phyloP scores from a whole-genome alignment of 2,113 vertebrate genomes.

The Eupsittula cactorum region DNA sequence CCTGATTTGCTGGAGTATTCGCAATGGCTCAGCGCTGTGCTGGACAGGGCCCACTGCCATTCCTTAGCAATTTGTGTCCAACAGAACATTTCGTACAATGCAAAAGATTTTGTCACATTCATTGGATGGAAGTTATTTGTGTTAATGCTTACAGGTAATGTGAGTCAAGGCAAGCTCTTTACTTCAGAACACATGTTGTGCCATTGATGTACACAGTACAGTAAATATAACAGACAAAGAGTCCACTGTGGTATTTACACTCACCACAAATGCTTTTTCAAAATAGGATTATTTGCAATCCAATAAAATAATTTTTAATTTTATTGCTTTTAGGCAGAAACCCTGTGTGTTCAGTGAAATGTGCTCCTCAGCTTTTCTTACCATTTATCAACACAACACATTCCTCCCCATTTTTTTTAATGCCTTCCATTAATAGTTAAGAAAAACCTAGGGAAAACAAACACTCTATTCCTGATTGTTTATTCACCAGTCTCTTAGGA shows the following conservation, averaged over 20 bases:
- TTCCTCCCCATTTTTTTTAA: conserved; percentile 45
- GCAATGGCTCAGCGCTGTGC: not conserved
- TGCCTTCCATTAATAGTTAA: conserved; percentile 54
- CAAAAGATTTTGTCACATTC: not conserved
- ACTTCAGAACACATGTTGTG: not conserved
- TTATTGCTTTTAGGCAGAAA: not conserved
- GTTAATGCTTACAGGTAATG: conserved; percentile 2
- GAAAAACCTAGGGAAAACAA: conserved; percentile 48
- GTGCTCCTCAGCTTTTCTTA: not conserved
- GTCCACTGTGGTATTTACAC: not conserved
- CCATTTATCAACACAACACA: conserved; percentile 2
- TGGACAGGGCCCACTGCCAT: accelerated
- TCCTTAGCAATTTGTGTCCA: not conserved
- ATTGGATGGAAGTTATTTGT: not conserved
- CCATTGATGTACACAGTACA: not conserved
- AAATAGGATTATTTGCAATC: conserved; percentile 31
- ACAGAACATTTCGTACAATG: not conserved
- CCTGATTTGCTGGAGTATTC: not conserved
- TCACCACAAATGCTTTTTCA: not conserved
- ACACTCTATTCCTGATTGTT: conserved; percentile 67
- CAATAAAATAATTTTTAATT: not conserved
- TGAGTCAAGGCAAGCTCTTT: conserved; percentile 43
- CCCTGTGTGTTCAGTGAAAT: not conserved
- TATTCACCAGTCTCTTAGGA: conserved; percentile 66
- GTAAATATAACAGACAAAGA: conserved; percentile 49